Conservation (phyloP, 1,140 invertebrate species). For the Procambarus virginalis region DNA sequence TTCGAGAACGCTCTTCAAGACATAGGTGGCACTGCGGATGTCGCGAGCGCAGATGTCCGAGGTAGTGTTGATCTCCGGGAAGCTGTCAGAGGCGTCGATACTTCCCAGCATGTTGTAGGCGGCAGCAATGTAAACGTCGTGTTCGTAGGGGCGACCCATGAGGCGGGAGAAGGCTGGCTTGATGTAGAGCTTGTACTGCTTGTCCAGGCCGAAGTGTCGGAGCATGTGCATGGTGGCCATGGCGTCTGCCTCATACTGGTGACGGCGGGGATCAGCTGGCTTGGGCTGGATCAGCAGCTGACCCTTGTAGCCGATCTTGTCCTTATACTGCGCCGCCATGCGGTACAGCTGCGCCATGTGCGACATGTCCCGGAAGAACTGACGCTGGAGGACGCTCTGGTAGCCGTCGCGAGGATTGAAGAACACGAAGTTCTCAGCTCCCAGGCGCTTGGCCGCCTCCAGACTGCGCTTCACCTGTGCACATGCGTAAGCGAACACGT, state of each 20-base stretch:
- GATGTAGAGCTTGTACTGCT: slow-evolving; percentile 69
- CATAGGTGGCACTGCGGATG: slow-evolving; percentile 61
- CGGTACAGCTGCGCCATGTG: slow-evolving; percentile 69
- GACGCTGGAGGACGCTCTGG: slow-evolving; percentile 67
- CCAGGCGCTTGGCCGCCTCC: slow-evolving; percentile 64
- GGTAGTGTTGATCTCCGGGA: slow-evolving; percentile 39
- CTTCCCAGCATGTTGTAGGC: slow-evolving; percentile 67
- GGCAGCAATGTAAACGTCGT: slow-evolving; percentile 66
- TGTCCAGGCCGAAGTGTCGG: slow-evolving; percentile 64
- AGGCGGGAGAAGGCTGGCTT: slow-evolving; percentile 59
- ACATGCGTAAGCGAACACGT: slow-evolving; percentile 68
- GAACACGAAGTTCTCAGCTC: slow-evolving; percentile 69
- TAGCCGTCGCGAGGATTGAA: slow-evolving; percentile 69
- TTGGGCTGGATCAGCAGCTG: slow-evolving; percentile 69
- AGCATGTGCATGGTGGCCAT: slow-evolving; percentile 62
- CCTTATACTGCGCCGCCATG: slow-evolving; percentile 68
- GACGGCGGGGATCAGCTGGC: slow-evolving; percentile 62
- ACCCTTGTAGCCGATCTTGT: slow-evolving; percentile 69
- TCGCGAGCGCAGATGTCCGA: slow-evolving; percentile 53
- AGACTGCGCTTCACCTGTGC: slow-evolving; percentile 66
- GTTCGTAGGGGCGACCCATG: slow-evolving; percentile 59
- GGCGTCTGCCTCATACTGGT: slow-evolving; percentile 69
- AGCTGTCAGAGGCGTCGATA: slow-evolving; percentile 65
- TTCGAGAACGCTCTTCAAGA: slow-evolving; percentile 69
- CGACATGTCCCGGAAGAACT: slow-evolving; percentile 65